Evolutionary conservation across 2,888 invertebrate species (phyloP), one percentile per base, ranked within the genome.

Genomic region (Drosophila tripunctata): DNA sequence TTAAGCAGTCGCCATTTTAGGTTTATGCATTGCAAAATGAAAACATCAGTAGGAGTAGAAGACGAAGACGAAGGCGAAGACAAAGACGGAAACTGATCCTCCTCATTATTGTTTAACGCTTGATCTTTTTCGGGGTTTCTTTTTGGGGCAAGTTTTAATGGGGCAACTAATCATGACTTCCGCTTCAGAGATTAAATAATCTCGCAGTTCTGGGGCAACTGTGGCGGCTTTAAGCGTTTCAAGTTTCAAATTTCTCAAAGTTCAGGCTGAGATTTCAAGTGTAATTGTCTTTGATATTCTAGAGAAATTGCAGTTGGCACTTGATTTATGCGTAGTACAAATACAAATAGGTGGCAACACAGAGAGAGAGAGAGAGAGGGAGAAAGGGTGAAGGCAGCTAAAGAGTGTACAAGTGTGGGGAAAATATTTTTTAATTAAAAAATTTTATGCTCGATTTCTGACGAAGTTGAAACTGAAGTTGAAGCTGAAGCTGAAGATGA

Each of bases 401-500:
- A n/a, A 12, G 31, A 19, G 55, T 35, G 21, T 35, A 58, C 7
- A 7, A 5, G 24, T 10, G 36, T 52, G 52, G 45, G 10, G 33
- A 64, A 62, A 51, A 69, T 30, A 27, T 60, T 86, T 87, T 86
- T 85, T 74, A 85, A 79, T 82, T 76, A 82, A 83, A 82, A 83
- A 82, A 84, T 82, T 84, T 81, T 78, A 87, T 81, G 81, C 84
- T 82, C 75, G 78, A 82, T 82, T 82, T 82, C 87, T 78, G 84
- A 83, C 80, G 74, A 79, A 85, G 67, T 57, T 62, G 3, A 79
- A 85, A 65, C 54, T 62, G 3, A 27, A 27, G 27, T 27, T 27
- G 27, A 27, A 10, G 2, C 27, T 27, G 2, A 45, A 17, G n/a
- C n/a, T n/a, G n/a, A n/a, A n/a, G n/a, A n/a, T n/a, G n/a, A 52